Conservation (phyloP, 2,888 invertebrate species). For the Spatulosminthurus flaviceps region DNA sequence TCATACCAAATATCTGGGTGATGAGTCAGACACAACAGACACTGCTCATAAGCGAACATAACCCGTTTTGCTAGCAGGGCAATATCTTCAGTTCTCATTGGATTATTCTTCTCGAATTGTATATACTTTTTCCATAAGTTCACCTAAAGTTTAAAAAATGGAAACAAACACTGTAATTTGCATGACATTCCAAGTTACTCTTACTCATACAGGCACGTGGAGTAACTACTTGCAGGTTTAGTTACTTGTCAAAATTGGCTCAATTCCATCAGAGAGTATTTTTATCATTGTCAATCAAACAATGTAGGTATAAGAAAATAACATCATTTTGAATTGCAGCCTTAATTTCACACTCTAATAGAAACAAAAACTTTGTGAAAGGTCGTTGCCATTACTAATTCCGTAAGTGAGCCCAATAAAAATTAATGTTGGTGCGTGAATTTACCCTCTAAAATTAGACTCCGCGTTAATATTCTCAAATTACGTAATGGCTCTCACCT, state of each 20-base stretch:
- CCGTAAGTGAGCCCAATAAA: background rate
- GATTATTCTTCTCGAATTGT: conserved; percentile 96
- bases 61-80: conserved; percentile 91
- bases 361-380: background rate
- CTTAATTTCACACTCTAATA: background rate
- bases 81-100: conserved; percentile 94
- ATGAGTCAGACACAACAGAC: conserved; percentile 93
- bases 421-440: background rate
- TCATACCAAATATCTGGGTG: conserved; percentile 99
- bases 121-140: conserved; percentile 99
- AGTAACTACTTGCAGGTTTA: background rate
- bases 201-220: background rate
- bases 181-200: background rate
- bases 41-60: conserved; percentile 99
- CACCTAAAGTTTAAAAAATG: conserved; percentile 72
- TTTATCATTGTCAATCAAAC: conserved; percentile 44
- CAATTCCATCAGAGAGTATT: conserved; percentile 29
- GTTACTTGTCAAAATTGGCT: conserved; percentile 14
- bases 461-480: background rate
- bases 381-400: background rate
- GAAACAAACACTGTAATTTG: background rate
- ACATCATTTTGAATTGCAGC: conserved; percentile 31
- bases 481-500: conserved; percentile 70
- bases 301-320: conserved; percentile 44
- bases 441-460: background rate